Conservation (phyloP, 2,113 vertebrate genomes). For the Tinamus guttatus region DNA sequence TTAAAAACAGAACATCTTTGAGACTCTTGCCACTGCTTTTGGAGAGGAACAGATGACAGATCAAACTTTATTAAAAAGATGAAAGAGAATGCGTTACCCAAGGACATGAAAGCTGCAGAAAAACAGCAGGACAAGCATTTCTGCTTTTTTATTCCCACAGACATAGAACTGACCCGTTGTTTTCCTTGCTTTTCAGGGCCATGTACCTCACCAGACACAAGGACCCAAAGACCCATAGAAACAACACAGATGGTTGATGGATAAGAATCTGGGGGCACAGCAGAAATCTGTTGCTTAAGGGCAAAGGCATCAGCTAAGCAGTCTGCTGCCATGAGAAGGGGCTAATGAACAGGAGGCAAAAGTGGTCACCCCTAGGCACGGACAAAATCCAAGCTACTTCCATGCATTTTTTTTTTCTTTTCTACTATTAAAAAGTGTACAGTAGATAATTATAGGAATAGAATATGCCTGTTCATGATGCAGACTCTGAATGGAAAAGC, state of each 20-base stretch:
- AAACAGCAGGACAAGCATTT: neutral
- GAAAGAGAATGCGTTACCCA: conserved; percentile 24
- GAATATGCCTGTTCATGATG: neutral
- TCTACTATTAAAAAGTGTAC: neutral
- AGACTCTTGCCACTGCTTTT: neutral
- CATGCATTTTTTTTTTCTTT: neutral
- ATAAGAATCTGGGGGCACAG: conserved; percentile 44
- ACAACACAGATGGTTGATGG: neutral
- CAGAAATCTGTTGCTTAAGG: conserved; percentile 39
- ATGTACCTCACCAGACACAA: conserved; percentile 59
- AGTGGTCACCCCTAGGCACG: neutral
- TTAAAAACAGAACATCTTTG: neutral
- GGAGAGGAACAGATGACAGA: conserved; percentile 15
- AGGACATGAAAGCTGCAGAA: conserved; percentile 44
- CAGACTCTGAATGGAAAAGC: neutral
- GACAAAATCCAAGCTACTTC: neutral
- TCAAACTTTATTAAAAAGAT: conserved; percentile 35
- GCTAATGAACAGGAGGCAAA: neutral
- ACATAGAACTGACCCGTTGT: conserved; percentile 40
- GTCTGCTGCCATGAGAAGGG: conserved; percentile 6
- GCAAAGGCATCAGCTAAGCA: conserved; percentile 28
- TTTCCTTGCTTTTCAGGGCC: conserved; percentile 64
- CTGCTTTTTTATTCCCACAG: neutral
- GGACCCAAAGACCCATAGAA: conserved; percentile 24
- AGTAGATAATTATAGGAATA: neutral